Evolutionary conservation across 2,797 vertebrate genomes (phyloP).

Genomic region (Anguilla marmorata): DNA sequence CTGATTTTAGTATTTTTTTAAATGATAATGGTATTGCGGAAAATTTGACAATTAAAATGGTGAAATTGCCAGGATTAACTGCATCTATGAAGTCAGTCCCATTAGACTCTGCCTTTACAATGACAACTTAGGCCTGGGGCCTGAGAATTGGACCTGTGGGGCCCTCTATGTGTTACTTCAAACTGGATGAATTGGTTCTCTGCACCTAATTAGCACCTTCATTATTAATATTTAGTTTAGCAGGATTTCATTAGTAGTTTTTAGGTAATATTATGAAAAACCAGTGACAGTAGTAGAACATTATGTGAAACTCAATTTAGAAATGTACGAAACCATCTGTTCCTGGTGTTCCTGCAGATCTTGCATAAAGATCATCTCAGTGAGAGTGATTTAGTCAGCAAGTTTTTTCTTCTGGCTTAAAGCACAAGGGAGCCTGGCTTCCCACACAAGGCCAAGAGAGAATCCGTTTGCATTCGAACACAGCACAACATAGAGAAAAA

Average conservation of each 20-base stretch:
- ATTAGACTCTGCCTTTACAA: neutral
- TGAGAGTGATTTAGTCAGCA: neutral
- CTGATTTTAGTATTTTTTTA: neutral
- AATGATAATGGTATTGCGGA: neutral
- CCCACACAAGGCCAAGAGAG: neutral
- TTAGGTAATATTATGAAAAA: neutral
- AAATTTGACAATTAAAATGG: neutral
- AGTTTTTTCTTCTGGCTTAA: neutral
- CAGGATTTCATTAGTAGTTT: neutral
- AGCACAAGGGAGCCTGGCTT: neutral
- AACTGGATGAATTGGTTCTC: neutral
- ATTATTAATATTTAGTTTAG: neutral
- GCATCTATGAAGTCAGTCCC: neutral
- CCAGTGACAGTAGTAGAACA: neutral
- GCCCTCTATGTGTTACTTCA: neutral
- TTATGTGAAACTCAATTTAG: neutral
- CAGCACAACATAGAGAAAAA: neutral
- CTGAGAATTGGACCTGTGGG: neutral
- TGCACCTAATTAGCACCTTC: neutral
- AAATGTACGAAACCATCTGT: neutral
- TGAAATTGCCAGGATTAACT: neutral
- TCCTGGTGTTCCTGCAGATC: neutral
- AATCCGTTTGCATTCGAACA: neutral
- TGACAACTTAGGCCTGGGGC: neutral
- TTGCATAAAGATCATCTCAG: neutral